A percentile compares a stretch with the other conserved stretches of the same genome.
Conservation (phyloP, 1,140 invertebrate species). For the Orius insidiosus region DNA sequence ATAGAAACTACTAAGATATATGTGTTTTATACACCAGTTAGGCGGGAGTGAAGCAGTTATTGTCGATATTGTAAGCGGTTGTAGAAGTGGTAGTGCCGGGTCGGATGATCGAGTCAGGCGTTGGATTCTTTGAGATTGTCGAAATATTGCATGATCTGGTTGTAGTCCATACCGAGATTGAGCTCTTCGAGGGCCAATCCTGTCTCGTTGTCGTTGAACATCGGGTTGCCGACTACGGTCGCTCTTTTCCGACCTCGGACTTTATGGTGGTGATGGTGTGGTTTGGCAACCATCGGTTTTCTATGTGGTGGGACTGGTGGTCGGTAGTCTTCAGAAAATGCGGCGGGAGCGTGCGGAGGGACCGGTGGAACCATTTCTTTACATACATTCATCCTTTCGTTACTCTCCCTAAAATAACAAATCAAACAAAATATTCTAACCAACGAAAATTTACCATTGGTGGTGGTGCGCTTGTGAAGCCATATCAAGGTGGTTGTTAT, state of each 20-base stretch:
- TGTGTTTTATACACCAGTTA: no score
- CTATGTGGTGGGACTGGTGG: constrained; percentile 69
- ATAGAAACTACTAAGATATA: constrained; percentile 1
- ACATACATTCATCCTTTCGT: constrained; percentile 25
- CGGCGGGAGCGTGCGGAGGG: constrained; percentile 31
- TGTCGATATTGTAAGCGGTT: constrained; percentile 8
- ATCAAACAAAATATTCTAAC: no score
- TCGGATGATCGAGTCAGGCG: constrained; percentile 24
- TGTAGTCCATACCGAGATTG: constrained; percentile 82
- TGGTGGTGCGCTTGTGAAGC: constrained; percentile 28
- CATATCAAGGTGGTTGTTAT: constrained; percentile 52
- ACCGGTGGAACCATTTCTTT: constrained; percentile 28
- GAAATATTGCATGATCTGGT: constrained; percentile 94
- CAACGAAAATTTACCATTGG: no score
- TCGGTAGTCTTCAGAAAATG: constrained; percentile 43
- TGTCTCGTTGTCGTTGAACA: constrained; percentile 38
- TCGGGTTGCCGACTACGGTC: constrained; percentile 72
- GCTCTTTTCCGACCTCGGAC: constrained; percentile 29
- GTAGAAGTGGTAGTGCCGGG: constrained; percentile 1
- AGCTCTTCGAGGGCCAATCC: constrained; percentile 49
- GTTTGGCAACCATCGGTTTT: constrained; percentile 1
- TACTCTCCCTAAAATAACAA: no score
- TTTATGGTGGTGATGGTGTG: constrained; percentile 15
- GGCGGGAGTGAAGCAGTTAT: constrained; percentile 4
- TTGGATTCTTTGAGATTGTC: constrained; percentile 83